These are phyloP conservation scores for Ianthella basta DNA, from an alignment of 37 sponge, comb jelly and placozoan species.

Conservation along the genomic window DNA sequence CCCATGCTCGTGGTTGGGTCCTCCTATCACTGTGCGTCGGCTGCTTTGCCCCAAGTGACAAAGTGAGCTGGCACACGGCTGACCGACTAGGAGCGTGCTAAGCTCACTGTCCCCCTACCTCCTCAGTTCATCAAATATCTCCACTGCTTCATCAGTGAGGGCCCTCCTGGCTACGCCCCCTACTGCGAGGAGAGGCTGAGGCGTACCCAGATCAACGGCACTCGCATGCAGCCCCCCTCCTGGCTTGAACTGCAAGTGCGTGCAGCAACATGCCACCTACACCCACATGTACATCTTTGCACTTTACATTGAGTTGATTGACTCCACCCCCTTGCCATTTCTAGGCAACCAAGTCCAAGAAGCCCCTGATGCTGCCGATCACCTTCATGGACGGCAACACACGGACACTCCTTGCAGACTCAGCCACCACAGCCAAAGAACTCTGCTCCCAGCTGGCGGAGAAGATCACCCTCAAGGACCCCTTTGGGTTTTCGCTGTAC, in stretches of 20 bases:
- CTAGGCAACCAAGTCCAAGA: slow-evolving; percentile 94
- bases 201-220: slow-evolving; percentile 81
- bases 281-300: neutral
- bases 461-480: slow-evolving; percentile 90
- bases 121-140: slow-evolving; percentile 89
- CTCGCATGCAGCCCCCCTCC: slow-evolving; percentile 90
- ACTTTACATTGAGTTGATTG: no score
- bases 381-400: slow-evolving; percentile 99
- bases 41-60: slow-evolving; percentile 87
- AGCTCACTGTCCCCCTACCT: neutral
- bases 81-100: no score
- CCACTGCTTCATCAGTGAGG: slow-evolving; percentile 88
- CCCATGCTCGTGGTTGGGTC: slow-evolving; percentile 96
- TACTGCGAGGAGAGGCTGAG: slow-evolving; percentile 94
- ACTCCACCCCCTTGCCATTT: neutral
- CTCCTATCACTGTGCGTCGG: slow-evolving; percentile 94
- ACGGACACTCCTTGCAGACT: slow-evolving; percentile 91
- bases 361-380: slow-evolving; percentile 95
- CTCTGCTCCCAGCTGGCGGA: slow-evolving; percentile 87
- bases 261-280: neutral
- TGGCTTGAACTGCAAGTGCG: slow-evolving; percentile 93
- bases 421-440: slow-evolving; percentile 93
- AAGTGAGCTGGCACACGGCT: no score
- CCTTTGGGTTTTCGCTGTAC: slow-evolving; percentile 94
- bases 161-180: slow-evolving; percentile 96